Base-by-base conservation (phyloP, 2,113 vertebrate species). In the Gymnarchus niloticus region DNA sequence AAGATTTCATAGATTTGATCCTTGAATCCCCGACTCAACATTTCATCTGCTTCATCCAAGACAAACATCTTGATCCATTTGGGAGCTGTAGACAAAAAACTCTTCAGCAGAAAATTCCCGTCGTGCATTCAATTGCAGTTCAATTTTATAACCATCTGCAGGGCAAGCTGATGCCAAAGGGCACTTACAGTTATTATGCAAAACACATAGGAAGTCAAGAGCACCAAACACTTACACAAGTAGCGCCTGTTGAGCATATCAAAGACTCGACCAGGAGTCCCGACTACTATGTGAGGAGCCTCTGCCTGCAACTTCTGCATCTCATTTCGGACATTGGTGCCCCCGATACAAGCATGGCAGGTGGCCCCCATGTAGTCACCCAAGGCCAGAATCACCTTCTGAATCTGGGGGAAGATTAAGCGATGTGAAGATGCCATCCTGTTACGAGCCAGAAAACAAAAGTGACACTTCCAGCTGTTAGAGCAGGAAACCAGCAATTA, bases 21-120 rank as follows among this genome's bases (percentile, higher is more conserved):
- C 92, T 97, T 97, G 92, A 97, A 97, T 83, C 96, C 96, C 90
- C 96, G 94, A 91, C 96, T 97, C 93, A 97, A 90, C 96, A 97
- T 97, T 92, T 97, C 96, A 94, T 97, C 96, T 83, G 96, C 96
- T 93, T 97, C 96, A 93, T 97, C 96, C 94, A 97, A 92, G 90
- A 97, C 96, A 89, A 97, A 97, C 96, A 97, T 97, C 92, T 96
- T 97, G 91, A 97, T 97, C 95, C 95, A 96, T 93, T 96, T 96
- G 73, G 96, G 95, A 86, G 96, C 96, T 97, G 86, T 84, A 86
- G 89, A 80, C 84, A 57, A 76, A 2, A 57, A 78, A 54, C 83
- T 56, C 56, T 28, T 23, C n/a, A 23, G 76, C 12, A 12, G 23
- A 56, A 6, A 7, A 46, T 17, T 25, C 56, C n/a, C 37, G 46